Evolutionary conservation across 2,797 vertebrate genomes (phyloP), one percentile per base, ranked within the genome.

Genomic region (Anolis apletophallus): DNA sequence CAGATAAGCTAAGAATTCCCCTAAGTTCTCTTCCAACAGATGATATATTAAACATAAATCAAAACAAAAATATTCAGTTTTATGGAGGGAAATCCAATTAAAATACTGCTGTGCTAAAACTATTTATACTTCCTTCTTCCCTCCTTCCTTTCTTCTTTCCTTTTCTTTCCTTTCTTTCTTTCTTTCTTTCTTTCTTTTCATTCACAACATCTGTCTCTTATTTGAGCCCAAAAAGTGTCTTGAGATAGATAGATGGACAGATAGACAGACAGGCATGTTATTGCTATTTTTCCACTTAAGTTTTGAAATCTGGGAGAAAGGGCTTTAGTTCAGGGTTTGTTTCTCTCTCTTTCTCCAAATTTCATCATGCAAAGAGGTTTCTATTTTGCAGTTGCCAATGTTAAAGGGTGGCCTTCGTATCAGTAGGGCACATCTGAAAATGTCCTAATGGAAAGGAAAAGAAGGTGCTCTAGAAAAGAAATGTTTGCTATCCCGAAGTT

Each of bases 1-100:
- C 29, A 78, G 46, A 79, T 80, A 89, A 83, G 80, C 26, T 79
- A 86, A 52, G 32, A 77, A 81, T 85, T 81, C 54, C 55, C 64
- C 50, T 21, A 85, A 85, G 71, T 3, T 16, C 32, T 71, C 7
- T 73, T 86, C 67, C 77, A 74, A 79, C 29, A 23, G 59, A 67
- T 64, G 40, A 73, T 52, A 74, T 83, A 79, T 78, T 68, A 55
- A 74, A 85, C 86, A 57, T 11, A 72, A 72, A 75, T 68, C 68
- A 57, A 55, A 40, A 29, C 12, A 57, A 76, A 76, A 34, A 57
- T 52, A 54, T 72, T 4, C 32, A 81, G 36, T 1, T 2, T 3
- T 32, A 1, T 1, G 34, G 34, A 84, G 14, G 59, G 74, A 78
- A 87, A 90, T 64, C 68, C 83, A 87, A 83, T 68, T 0, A 88